Evolutionary conservation across 2,888 invertebrate genomes (phyloP).

Genomic region (Hesperia comma): DNA sequence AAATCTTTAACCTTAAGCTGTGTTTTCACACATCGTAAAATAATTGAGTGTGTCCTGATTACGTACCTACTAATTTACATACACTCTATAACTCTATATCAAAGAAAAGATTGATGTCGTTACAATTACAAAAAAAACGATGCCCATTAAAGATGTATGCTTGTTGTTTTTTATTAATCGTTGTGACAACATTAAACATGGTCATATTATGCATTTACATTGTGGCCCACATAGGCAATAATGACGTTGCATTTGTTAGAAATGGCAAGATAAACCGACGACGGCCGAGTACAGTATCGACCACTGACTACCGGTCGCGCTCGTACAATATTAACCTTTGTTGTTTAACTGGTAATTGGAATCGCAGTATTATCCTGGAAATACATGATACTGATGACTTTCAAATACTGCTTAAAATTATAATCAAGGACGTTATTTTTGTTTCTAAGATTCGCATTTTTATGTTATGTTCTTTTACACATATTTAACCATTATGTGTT

Average conservation of each 20-base stretch:
- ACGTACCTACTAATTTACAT: too few relatives aligned
- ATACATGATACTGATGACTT: neutral
- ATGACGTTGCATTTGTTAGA: constrained; percentile 68
- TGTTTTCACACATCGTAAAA: too few relatives aligned
- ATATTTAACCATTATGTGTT: too few relatives aligned
- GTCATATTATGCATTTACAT: constrained; percentile 36
- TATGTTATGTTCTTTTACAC: too few relatives aligned
- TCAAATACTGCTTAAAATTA: neutral
- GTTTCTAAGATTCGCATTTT: too few relatives aligned
- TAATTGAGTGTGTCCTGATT: too few relatives aligned
- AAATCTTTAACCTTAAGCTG: too few relatives aligned
- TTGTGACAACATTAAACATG: constrained; percentile 15
- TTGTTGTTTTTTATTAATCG: constrained; percentile 1
- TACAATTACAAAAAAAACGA: too few relatives aligned
- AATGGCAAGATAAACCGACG: constrained; percentile 68
- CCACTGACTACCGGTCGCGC: constrained; percentile 59
- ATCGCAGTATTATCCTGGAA: constrained; percentile 32
- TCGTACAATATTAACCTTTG: constrained; percentile 66
- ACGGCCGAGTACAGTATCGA: constrained; percentile 52
- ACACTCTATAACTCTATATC: too few relatives aligned
- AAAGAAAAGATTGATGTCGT: too few relatives aligned
- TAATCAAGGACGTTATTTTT: too few relatives aligned
- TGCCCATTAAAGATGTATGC: too few relatives aligned
- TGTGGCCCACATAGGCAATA: constrained; percentile 49
- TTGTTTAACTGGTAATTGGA: constrained; percentile 50